Percentiles rank a stretch among this genome's conserved stretches.
phyloP scores from a whole-genome alignment of 2,797 vertebrate species.

The Hipposideros larvatus region DNA sequence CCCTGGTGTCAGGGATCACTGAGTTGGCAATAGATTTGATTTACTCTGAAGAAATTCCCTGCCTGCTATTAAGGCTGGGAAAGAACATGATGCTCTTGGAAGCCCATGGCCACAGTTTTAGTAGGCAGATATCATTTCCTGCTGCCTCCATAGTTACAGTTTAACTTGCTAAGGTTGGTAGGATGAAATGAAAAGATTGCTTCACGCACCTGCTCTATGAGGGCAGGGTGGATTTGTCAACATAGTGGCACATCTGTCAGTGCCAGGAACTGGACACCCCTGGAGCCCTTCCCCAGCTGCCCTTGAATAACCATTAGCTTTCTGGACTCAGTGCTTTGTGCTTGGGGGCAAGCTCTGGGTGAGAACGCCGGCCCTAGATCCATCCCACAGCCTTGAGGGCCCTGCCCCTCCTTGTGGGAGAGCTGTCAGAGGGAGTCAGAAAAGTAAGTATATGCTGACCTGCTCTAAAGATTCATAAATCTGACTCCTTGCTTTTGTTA shows the following conservation, averaged over 20 bases:
- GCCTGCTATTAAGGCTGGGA: not conserved
- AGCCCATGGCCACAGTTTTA: not conserved
- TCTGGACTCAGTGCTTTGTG: not conserved
- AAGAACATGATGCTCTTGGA: conserved; percentile 38
- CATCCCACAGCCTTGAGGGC: not conserved
- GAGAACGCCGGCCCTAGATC: not conserved
- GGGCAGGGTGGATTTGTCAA: conserved; percentile 29
- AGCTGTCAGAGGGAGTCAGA: not conserved
- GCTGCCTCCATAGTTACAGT: conserved; percentile 45
- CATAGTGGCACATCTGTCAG: conserved; percentile 31
- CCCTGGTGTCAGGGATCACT: not conserved
- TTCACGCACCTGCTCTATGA: conserved; percentile 17
- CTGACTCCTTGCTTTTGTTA: conserved; percentile 53
- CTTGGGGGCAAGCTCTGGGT: not conserved
- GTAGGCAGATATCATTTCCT: conserved; percentile 46
- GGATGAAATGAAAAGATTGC: conserved; percentile 59
- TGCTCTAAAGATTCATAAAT: conserved; percentile 30
- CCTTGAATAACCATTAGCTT: conserved; percentile 7
- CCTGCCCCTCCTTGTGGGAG: not conserved
- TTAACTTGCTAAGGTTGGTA: conserved; percentile 63
- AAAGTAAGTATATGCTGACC: not conserved
- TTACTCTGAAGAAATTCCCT: conserved; percentile 38
- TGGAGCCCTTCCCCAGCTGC: not conserved
- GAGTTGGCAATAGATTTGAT: not conserved
- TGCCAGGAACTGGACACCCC: not conserved